Evolutionary conservation across 2,113 vertebrate species (phyloP), one percentile per base, ranked within the genome.

Genomic region (Channa argus): DNA sequence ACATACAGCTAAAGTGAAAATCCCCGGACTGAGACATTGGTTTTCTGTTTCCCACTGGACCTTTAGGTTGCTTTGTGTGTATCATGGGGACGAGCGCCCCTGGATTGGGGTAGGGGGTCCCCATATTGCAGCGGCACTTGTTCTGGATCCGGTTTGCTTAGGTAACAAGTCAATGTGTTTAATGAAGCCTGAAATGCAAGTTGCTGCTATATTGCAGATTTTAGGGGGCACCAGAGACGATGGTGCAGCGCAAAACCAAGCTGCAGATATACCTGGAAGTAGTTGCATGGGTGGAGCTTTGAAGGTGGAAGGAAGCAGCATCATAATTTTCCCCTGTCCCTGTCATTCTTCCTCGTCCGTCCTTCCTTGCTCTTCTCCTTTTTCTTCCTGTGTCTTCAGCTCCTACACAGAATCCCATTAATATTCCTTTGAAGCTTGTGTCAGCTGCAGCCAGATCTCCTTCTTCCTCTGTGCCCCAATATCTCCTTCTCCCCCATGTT

Each of bases 361-460:
- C 58, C 47, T 62, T 77, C 62, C 2, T 36, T 41, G 50, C 68
- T 36, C 24, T 47, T 52, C 50, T 41, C 59, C 41, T 13, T 54
- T 65, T 52, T 60, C 62, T 70, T 50, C 64, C 72, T 77, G 66
- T 88, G 24, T 24, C 84, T 82, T 81, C 86, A 80, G 71, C 83
- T 90, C 82, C 81, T 86, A 86, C 84, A 84, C 75, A 91, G 87
- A 77, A 89, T 90, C 83, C 83, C 84, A 91, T 94, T 90, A 91
- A 90, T 93, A 93, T 93, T 92, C 91, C 87, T 94, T 94, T 94
- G 88, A 94, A 92, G 90, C 85, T 80, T 85, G 74, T 86, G 90
- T 91, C 88, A 80, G 71, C 84, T 72, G 82, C 86, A 86, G 80
- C 83, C 83, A 72, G 67, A 88, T 82, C 56, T 59, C 63, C 50